Base-by-base conservation (phyloP, 2,797 vertebrate genomes). In the Acipenser oxyrinchus region DNA sequence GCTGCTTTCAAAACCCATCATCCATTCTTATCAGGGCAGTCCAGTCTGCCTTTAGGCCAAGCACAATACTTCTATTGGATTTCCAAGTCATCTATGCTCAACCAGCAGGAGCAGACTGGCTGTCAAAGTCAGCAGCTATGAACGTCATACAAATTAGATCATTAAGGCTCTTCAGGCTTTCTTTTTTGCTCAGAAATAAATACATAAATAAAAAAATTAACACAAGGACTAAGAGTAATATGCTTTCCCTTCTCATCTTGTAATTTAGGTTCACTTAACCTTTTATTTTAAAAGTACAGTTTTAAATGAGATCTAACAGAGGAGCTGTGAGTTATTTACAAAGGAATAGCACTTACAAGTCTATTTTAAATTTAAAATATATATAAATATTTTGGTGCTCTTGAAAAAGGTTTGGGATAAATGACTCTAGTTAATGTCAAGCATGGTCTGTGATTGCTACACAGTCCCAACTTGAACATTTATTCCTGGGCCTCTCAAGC, bases 111-210 rank as follows among this genome's bases (percentile, higher is more conserved):
- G 53, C 7, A 37, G 6, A 57, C 11, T 6, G 12, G 63, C 63
- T 65, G 15, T 53, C 12, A 58, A 37, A 65, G 51, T 48, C 7
- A 37, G 57, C 53, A 59, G 55, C 65, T 58, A 48, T 49, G 48
- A 37, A 6, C 37, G 37, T 10, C 18, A 58, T 58, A 58, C 55
- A 3, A 9, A 49, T 59, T 66, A 49, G 8, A n/a, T 48, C 48
- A 66, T 52, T n/a, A 59, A 58, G n/a, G 48, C 11, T 8, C 53
- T 48, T 59, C 65, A 6, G 55, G 55, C 55, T 58, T 6, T 58
- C 55, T 18, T 18, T 58, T 58, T 58, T 58, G 10, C 55, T 58
- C 13, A 10, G 12, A 58, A 58, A 58, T 58, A 10, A 58, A 37
- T 3, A 37, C 1, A 3, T 3, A 37, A 37, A 37, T 0, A 37